Conservation (phyloP, 2,888 invertebrate species). For the Pheosia gnoma region DNA sequence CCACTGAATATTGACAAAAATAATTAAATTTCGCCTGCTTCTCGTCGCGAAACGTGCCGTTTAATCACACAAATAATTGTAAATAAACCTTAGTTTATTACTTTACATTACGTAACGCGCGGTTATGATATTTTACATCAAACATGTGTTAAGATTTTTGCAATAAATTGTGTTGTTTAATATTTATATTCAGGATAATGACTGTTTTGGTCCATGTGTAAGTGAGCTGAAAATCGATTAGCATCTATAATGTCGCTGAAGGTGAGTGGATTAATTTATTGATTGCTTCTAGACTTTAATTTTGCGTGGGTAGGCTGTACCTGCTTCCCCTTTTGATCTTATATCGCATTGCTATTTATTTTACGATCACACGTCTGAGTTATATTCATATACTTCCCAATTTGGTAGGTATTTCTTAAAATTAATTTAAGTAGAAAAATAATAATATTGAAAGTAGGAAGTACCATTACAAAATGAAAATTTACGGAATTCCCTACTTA, state of each 20-base stretch:
- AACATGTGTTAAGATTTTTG: conserved; percentile 17
- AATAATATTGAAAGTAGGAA: too few species aligned
- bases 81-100: conserved; percentile 16
- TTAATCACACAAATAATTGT: conserved; percentile 27
- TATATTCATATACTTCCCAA: too few species aligned
- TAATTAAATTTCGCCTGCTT: conserved; percentile 17
- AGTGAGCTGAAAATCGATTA: conserved; percentile 55
- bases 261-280: conserved; percentile 53
- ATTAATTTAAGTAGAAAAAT: too few species aligned
- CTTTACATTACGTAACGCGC: conserved; percentile 19
- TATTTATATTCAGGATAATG: conserved; percentile 56
- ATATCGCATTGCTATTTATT: conserved; percentile 10
- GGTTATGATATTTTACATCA: conserved; percentile 9
- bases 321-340: conserved; percentile 18
- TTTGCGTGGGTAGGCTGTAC: conserved; percentile 33
- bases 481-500: too few species aligned
- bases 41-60: conserved; percentile 24
- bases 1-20: conserved; percentile 23
- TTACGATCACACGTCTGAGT: neutral
- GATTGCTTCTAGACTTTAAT: conserved; percentile 23
- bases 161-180: conserved; percentile 33
- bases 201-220: conserved; percentile 53
- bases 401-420: too few species aligned
- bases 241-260: conserved; percentile 66
- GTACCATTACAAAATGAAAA: too few species aligned